Evolutionary conservation across 35 echinoderm and acorn worm genomes (phyloP).

Genomic region (Ophiothrix spiculata): DNA sequence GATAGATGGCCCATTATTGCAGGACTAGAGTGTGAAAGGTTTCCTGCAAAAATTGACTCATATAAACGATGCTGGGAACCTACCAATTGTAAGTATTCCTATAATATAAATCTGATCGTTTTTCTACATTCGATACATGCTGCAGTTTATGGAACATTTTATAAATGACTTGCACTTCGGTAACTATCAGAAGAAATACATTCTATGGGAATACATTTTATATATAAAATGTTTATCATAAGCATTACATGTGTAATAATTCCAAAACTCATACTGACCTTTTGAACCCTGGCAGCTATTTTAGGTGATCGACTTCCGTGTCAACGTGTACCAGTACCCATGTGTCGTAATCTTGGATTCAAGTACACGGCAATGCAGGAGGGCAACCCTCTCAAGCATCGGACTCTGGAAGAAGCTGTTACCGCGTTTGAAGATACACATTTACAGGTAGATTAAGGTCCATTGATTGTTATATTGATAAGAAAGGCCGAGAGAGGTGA

Average conservation of each 20-base stretch:
- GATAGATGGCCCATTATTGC: background rate
- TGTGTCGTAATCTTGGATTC: background rate
- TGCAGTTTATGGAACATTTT: too few relatives aligned
- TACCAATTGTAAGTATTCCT: background rate
- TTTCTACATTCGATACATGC: background rate
- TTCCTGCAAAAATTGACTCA: background rate
- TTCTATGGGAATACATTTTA: background rate
- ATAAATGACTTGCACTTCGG: background rate
- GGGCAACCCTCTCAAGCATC: background rate
- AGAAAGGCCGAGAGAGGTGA: background rate
- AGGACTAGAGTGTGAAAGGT: background rate
- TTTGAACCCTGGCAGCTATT: background rate
- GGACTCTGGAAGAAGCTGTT: background rate
- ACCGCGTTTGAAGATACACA: background rate
- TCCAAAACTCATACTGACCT: background rate
- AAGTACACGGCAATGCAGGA: background rate
- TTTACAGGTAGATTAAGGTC: background rate
- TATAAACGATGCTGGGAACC: background rate
- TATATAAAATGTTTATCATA: background rate
- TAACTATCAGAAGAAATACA: background rate
- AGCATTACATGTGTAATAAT: background rate
- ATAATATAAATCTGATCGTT: background rate
- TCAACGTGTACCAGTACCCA: background rate
- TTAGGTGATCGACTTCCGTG: background rate
- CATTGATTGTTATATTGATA: background rate